These are phyloP conservation scores for Andrena camellia DNA, from an alignment of 2,888 invertebrate species.

Conservation along the genomic window DNA sequence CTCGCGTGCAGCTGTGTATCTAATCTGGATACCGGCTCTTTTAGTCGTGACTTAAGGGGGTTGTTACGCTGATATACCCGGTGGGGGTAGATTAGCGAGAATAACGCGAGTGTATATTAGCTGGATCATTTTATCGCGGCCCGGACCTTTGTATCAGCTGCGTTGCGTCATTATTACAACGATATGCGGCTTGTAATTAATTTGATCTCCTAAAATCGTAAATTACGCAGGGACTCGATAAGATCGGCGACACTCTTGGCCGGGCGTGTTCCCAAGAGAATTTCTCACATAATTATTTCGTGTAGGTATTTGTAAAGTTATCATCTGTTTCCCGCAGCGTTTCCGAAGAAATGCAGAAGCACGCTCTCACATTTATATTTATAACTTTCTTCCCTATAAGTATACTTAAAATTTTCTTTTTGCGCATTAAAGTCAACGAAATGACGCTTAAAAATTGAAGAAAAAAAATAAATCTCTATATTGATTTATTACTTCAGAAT, in stretches of 20 bases:
- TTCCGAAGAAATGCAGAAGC: no score
- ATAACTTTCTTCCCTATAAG: no score
- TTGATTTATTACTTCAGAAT: no score
- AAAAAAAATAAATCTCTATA: no score
- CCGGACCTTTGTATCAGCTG: slow-evolving; percentile 3
- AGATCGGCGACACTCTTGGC: not conserved
- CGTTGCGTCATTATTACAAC: not conserved
- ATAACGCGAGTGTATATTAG: slow-evolving; percentile 24
- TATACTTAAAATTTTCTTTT: no score
- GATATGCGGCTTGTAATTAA: slow-evolving; percentile 10
- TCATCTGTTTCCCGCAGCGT: no score
- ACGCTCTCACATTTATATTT: no score
- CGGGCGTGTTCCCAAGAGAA: not conserved
- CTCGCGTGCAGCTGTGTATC: slow-evolving; percentile 43
- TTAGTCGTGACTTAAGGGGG: slow-evolving; percentile 52
- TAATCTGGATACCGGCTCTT: slow-evolving; percentile 55
- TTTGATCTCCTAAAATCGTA: not conserved
- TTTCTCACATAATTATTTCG: not conserved
- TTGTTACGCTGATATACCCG: slow-evolving; percentile 46
- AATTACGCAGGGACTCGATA: not conserved
- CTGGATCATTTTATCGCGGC: slow-evolving; percentile 32
- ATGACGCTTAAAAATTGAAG: no score
- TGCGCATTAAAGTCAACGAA: no score
- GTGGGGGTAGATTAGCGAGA: slow-evolving; percentile 33
- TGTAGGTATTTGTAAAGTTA: no score